Percentiles rank a stretch among this genome's conserved stretches.
Conservation (phyloP, 2,888 invertebrate genomes). For the Diarsia brunnea region DNA sequence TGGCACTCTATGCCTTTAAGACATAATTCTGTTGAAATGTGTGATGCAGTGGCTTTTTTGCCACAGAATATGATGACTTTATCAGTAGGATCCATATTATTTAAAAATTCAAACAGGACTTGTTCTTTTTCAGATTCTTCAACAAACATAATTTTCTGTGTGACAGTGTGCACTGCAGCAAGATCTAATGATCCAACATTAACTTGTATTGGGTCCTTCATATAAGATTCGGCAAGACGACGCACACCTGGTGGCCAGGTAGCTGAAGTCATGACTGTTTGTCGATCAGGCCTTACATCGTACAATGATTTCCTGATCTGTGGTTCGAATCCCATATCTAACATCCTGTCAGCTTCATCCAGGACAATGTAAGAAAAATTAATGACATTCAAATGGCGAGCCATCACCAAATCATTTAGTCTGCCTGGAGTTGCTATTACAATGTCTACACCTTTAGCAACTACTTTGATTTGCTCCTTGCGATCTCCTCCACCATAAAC, state of each 20-base stretch:
- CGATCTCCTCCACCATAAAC: conserved; percentile 97
- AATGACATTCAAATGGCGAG: conserved; percentile 93
- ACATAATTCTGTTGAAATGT: conserved; percentile 95
- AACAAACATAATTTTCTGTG: conserved; percentile 94
- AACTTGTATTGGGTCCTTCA: conserved; percentile 97
- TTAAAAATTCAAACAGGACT: conserved; percentile 93
- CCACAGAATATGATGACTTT: conserved; percentile 98
- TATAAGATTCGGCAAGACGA: conserved; percentile 95
- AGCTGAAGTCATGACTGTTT: conserved; percentile 99
- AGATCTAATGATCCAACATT: conserved; percentile 97
- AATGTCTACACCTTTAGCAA: conserved; percentile 96
- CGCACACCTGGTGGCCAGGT: conserved; percentile 98
- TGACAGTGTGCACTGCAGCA: conserved; percentile 97
- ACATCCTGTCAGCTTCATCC: conserved; percentile 98
- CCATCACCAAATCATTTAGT: conserved; percentile 96
- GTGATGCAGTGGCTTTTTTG: conserved; percentile 95
- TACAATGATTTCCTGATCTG: conserved; percentile 96
- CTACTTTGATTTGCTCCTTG: conserved; percentile 93
- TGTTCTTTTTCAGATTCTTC: conserved; percentile 93
- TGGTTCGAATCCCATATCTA: conserved; percentile 97
- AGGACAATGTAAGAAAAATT: conserved; percentile 96
- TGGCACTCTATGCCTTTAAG: conserved; percentile 93
- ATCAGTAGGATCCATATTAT: conserved; percentile 93
- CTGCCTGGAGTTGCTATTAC: conserved; percentile 98
- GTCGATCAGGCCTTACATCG: conserved; percentile 96